These are phyloP conservation scores for Diglossa cyanea DNA, from an alignment of 2,797 vertebrate genomes.

Conservation along the genomic window DNA sequence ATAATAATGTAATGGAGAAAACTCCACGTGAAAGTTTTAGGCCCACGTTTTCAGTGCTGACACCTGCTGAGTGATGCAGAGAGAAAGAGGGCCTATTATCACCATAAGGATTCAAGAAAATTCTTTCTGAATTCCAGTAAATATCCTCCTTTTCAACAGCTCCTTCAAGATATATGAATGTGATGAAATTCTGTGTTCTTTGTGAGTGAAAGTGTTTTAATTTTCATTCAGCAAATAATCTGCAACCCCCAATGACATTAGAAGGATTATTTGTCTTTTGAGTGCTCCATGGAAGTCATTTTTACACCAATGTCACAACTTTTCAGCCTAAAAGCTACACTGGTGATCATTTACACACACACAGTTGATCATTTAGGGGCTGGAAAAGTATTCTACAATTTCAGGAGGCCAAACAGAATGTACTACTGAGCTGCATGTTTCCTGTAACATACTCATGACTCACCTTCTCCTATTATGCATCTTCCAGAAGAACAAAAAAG, in stretches of 20 bases:
- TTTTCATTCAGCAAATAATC: slow-evolving; percentile 26
- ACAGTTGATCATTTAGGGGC: background rate
- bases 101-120: background rate
- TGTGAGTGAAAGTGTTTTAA: background rate
- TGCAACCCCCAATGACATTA: background rate
- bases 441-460: background rate
- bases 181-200: slow-evolving; percentile 30
- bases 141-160: slow-evolving; percentile 4
- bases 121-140: slow-evolving; percentile 33
- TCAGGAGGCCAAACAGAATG: background rate
- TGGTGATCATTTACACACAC: background rate
- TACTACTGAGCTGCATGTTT: background rate
- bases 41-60: background rate
- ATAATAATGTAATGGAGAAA: background rate
- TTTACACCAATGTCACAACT: background rate
- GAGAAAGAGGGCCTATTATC: background rate
- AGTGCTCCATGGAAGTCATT: background rate
- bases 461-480: background rate
- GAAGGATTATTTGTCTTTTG: background rate
- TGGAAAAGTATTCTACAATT: background rate
- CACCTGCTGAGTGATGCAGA: background rate
- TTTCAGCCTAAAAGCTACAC: background rate
- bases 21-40: background rate
- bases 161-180: background rate
- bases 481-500: background rate